These are phyloP conservation scores for Leptobrachium ailaonicum DNA, from an alignment of 2,113 vertebrate genomes.

Conservation along the genomic window DNA sequence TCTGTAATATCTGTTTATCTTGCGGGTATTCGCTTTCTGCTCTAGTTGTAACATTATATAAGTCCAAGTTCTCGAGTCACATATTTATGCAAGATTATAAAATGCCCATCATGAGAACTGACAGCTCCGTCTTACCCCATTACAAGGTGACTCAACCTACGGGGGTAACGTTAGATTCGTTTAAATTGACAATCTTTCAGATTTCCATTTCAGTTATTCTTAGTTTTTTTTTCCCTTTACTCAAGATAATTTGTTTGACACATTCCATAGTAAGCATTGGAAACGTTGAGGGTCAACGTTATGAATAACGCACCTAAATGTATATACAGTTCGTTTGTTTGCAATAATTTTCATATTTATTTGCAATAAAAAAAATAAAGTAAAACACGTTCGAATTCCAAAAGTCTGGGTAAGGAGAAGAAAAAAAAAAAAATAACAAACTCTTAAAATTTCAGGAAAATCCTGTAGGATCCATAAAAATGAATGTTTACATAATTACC, in stretches of 20 bases:
- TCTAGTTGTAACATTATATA: slow-evolving; percentile 4
- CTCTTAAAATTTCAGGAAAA: neutral
- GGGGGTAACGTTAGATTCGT: too few relatives aligned
- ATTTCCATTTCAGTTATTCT: neutral
- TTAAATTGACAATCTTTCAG: neutral
- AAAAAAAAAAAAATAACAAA: neutral
- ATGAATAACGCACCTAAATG: too few relatives aligned
- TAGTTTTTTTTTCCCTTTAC: neutral
- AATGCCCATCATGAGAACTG: slow-evolving; percentile 13
- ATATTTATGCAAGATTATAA: neutral
- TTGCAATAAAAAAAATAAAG: too few relatives aligned
- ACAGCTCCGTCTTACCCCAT: slow-evolving; percentile 1
- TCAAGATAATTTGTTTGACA: neutral
- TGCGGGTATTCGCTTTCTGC: neutral
- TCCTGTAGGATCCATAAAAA: neutral
- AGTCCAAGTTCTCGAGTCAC: neutral
- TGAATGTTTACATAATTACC: neutral
- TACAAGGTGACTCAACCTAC: too few relatives aligned
- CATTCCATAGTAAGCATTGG: neutral
- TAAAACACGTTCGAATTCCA: too few relatives aligned
- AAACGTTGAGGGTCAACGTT: neutral
- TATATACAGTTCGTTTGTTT: too few relatives aligned
- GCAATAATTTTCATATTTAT: too few relatives aligned
- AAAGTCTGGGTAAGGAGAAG: neutral
- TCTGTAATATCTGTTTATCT: slow-evolving; percentile 21